phyloP scores from a whole-genome alignment of 2,797 vertebrate species.

The Staurois parvus region DNA sequence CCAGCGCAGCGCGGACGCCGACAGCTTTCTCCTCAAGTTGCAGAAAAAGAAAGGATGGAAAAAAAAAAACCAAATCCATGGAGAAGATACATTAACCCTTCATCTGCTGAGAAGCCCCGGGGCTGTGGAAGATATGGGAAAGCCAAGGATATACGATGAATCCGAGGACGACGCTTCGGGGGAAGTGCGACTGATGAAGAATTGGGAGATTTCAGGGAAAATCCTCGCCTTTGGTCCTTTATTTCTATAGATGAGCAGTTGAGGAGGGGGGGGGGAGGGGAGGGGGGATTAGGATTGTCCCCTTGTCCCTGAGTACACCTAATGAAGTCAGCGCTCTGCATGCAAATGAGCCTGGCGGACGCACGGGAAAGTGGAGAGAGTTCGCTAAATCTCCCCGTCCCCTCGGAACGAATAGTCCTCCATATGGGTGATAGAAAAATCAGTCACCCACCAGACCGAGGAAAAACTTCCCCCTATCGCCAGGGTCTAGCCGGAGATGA shows the following conservation, averaged over 20 bases:
- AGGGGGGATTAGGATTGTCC: background rate
- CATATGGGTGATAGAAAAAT: no score
- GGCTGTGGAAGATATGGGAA: no score
- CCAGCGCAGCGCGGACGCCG: background rate
- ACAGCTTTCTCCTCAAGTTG: background rate
- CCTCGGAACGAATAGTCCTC: no score
- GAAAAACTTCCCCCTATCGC: no score
- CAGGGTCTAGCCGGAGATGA: background rate
- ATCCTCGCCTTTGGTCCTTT: background rate
- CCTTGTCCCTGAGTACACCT: constrained; percentile 17
- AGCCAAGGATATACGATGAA: background rate
- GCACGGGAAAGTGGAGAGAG: background rate
- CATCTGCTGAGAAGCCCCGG: no score
- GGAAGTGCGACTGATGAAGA: background rate
- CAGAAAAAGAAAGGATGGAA: background rate
- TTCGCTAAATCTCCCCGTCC: constrained; percentile 31
- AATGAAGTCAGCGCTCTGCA: constrained; percentile 3
- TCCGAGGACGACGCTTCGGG: background rate
- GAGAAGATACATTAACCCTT: constrained; percentile 21
- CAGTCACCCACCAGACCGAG: no score
- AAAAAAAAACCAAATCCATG: background rate
- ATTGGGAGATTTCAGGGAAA: background rate
- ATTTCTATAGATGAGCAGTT: background rate
- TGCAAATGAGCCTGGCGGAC: constrained; percentile 30
- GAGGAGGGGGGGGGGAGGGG: no score